Conservation (phyloP, 2,113 vertebrate species). For the Circaetus gallicus region DNA sequence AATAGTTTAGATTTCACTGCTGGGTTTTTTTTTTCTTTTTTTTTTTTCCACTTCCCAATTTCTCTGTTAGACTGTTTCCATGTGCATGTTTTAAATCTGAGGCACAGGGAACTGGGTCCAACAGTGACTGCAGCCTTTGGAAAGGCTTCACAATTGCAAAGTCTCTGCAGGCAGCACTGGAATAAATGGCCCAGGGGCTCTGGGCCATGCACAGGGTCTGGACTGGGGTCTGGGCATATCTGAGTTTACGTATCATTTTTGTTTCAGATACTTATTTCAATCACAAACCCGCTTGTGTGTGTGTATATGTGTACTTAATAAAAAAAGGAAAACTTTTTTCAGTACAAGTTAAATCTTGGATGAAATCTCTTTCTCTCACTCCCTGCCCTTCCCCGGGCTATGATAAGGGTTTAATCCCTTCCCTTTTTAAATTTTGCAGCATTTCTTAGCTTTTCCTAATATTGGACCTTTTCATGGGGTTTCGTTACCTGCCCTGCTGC, state of each 20-base stretch:
- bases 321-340: neutral
- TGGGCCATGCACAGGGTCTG: neutral
- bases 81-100: neutral
- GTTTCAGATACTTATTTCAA: neutral
- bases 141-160: neutral
- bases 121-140: neutral
- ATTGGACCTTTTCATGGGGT: neutral
- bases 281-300: neutral
- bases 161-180: neutral
- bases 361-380: neutral
- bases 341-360: neutral
- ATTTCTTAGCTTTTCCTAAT: neutral
- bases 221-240: neutral
- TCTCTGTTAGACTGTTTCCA: neutral
- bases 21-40: neutral
- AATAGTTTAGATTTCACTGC: neutral
- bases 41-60: neutral
- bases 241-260: accelerated
- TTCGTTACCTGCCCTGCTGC: accelerated
- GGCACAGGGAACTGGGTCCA: neutral
- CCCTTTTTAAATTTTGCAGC: neutral
- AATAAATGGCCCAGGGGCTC: neutral
- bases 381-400: neutral
- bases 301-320: neutral
- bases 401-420: neutral